Base-by-base conservation (phyloP, 1,140 invertebrate genomes). In the Panulirus ornatus region DNA sequence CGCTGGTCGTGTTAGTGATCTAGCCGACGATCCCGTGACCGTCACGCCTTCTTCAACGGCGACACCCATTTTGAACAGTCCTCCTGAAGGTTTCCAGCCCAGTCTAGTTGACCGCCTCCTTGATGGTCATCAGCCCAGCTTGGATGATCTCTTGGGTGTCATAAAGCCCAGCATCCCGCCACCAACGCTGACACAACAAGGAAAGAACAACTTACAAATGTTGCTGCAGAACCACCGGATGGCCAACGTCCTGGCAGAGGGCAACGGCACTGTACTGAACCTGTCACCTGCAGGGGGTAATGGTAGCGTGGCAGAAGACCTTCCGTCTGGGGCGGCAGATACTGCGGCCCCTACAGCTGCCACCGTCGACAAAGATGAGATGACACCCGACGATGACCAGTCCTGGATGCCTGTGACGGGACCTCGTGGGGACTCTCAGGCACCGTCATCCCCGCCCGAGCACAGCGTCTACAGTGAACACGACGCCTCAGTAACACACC, bases 401-500 rank as follows among this genome's bases (percentile, higher is more conserved):
- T 66, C 27, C 22, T 2, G 6, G 0, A 27, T 66, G 11, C 58
- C 58, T 30, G 3, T 66, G 58, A 66, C 16, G 2, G 58, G 58
- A 8, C 58, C 27, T 27, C 58, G 27, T 11, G n/a, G 58, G 58
- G 58, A 27, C n/a, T 66, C 27, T 2, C 58, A 66, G 58, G 58
- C 0, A 1, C n/a, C 54, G 16, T 22, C n/a, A 22, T 22, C 19
- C 19, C 54, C 54, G 19, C 14, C 5, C 5, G 54, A 58, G 54
- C 58, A 66, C 2, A 30, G 11, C 36, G 27, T 79, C 0, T 51
- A 79, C 34, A 54, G 66, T 34, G 63, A 44, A 36, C 79, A 76
- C 34, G 89, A 91, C 71, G 51, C 83, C 19, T 84, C 89, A 27
- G 40, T 91, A 19, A 40, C 89, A 0, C 89, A 91, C 51, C 47